Evolutionary conservation across 1,140 invertebrate genomes (phyloP).

Genomic region (Papilio glaucus): DNA sequence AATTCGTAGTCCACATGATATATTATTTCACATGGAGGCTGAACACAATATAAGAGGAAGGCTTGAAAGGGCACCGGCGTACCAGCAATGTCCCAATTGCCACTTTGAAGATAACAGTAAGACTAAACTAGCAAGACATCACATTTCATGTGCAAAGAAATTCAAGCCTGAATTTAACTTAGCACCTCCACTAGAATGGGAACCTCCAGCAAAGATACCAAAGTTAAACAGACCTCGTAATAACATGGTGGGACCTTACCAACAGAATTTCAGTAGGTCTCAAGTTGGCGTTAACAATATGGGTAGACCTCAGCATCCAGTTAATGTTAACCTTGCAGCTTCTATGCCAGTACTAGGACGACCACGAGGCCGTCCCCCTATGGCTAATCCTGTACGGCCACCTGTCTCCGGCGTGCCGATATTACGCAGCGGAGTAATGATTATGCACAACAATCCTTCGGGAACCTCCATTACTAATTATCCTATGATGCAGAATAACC

Average conservation of each 20-base stretch:
- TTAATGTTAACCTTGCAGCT: slow-evolving; percentile 58
- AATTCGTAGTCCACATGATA: slow-evolving; percentile 93
- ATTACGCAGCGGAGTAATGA: slow-evolving; percentile 77
- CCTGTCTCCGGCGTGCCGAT: slow-evolving; percentile 76
- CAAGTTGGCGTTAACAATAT: slow-evolving; percentile 67
- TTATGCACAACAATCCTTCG: slow-evolving; percentile 74
- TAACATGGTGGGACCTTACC: slow-evolving; percentile 72
- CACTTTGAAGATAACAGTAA: slow-evolving; percentile 97
- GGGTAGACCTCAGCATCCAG: slow-evolving; percentile 56
- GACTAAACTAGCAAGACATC: slow-evolving; percentile 94
- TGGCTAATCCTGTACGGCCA: slow-evolving; percentile 57
- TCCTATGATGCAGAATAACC: slow-evolving; percentile 70
- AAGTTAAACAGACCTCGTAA: slow-evolving; percentile 83
- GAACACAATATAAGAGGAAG: slow-evolving; percentile 93
- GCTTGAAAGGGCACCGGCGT: slow-evolving; percentile 92
- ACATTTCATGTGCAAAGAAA: slow-evolving; percentile 94
- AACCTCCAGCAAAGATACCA: slow-evolving; percentile 96
- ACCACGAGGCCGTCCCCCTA: slow-evolving; percentile 73
- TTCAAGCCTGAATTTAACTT: slow-evolving; percentile 94
- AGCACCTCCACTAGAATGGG: slow-evolving; percentile 93
- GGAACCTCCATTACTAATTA: slow-evolving; percentile 75
- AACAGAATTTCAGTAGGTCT: slow-evolving; percentile 63
- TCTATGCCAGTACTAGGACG: slow-evolving; percentile 66
- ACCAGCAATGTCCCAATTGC: slow-evolving; percentile 97
- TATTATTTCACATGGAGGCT: slow-evolving; percentile 95